Percentiles rank a stretch among this genome's conserved stretches.
Conservation (phyloP, 64 coral and sea anemone genomes). For the Porites lutea region DNA sequence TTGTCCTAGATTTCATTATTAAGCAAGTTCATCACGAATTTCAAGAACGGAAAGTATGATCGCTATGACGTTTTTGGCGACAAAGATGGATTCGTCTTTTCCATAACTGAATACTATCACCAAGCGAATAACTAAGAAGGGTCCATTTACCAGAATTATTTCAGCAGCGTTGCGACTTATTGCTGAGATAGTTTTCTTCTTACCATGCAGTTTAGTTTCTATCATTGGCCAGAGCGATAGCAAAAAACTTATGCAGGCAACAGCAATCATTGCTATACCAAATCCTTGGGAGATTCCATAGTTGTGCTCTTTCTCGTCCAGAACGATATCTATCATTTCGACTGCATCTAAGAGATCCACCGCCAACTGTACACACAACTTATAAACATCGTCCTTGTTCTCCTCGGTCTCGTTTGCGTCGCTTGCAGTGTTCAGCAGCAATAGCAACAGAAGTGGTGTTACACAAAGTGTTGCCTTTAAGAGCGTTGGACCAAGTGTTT, state of each 20-base stretch:
- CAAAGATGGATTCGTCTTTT: conserved; percentile 58
- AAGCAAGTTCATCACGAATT: no score
- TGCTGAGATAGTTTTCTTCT: not conserved
- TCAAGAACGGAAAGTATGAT: no score
- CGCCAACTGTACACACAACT: not conserved
- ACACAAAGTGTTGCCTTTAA: conserved; percentile 41
- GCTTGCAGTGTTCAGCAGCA: conserved; percentile 51
- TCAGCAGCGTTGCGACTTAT: not conserved
- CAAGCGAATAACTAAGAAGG: conserved; percentile 57
- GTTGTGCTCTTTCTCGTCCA: conserved; percentile 28
- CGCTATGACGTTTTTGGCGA: conserved; percentile 39
- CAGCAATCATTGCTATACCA: conserved; percentile 3
- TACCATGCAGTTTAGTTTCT: conserved; percentile 6
- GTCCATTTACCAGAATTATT: conserved; percentile 44
- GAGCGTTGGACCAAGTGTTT: conserved; percentile 56
- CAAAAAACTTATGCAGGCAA: conserved; percentile 34
- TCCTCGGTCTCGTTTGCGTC: not conserved
- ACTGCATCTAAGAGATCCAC: conserved; percentile 66
- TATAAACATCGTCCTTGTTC: not conserved
- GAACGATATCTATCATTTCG: conserved; percentile 44
- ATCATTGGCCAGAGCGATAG: not conserved
- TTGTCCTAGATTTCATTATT: no score
- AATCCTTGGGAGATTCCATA: conserved; percentile 7
- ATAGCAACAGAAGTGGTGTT: conserved; percentile 21
- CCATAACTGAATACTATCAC: conserved; percentile 25